These are phyloP conservation scores for Drosophila ezoana DNA, from an alignment of 2,888 invertebrate species.

Conservation along the genomic window DNA sequence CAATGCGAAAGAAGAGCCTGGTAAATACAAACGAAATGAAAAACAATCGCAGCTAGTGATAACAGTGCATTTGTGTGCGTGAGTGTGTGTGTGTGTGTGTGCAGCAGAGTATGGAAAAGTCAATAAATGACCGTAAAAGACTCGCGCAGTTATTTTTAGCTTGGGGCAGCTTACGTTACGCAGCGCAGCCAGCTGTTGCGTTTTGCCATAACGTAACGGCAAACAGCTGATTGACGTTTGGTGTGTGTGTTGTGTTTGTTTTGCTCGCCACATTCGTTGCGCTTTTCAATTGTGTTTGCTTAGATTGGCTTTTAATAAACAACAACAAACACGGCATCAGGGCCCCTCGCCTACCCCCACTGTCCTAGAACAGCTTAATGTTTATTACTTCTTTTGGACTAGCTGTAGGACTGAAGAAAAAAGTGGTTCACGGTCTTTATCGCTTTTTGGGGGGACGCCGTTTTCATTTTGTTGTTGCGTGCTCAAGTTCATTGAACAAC, in stretches of 20 bases:
- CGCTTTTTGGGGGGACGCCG: slow-evolving; percentile 10
- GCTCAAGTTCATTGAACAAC: slow-evolving; percentile 68
- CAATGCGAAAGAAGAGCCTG: slow-evolving; percentile 61
- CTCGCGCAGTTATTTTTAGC: slow-evolving; percentile 81
- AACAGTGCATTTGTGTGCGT: background rate
- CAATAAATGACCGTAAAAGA: slow-evolving; percentile 70
- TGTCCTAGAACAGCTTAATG: slow-evolving; percentile 1
- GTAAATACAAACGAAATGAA: slow-evolving; percentile 38
- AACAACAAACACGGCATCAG: background rate
- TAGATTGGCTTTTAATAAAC: slow-evolving; percentile 11
- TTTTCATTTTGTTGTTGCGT: slow-evolving; percentile 29
- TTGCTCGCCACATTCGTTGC: slow-evolving; percentile 58
- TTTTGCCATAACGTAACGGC: slow-evolving; percentile 42
- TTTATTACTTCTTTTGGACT: slow-evolving; percentile 19
- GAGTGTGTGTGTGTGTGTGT: background rate
- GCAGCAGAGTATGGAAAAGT: slow-evolving; percentile 56
- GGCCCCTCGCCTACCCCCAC: background rate
- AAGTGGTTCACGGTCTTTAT: slow-evolving; percentile 56
- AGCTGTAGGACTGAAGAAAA: slow-evolving; percentile 15
- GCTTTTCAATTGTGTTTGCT: slow-evolving; percentile 23
- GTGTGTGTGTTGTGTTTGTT: slow-evolving; percentile 56
- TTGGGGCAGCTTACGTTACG: slow-evolving; percentile 66
- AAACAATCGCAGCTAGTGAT: background rate
- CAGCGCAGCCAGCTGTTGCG: slow-evolving; percentile 33
- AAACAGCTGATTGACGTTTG: slow-evolving; percentile 58